phyloP scores from a whole-genome alignment of 2,797 vertebrate species.

The Prunella strophiata region DNA sequence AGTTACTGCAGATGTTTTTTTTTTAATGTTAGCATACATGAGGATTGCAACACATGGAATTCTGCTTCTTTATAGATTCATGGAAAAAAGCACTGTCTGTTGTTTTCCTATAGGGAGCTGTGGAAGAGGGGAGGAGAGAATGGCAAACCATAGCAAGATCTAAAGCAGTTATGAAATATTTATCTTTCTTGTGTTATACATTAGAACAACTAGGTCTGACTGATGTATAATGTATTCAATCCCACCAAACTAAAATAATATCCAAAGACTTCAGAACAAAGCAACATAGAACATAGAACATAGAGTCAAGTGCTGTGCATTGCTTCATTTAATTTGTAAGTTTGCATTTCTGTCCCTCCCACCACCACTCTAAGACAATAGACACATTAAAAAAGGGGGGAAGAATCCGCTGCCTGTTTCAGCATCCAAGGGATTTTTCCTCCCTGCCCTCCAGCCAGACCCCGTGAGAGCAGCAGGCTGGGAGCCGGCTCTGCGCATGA shows the following conservation, averaged over 20 bases:
- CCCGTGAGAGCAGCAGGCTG: conserved; percentile 69
- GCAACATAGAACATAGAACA: neutral
- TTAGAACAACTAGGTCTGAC: neutral
- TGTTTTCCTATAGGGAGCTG: neutral
- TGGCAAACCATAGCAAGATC: neutral
- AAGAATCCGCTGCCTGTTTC: neutral
- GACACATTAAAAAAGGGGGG: neutral
- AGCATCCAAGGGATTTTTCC: conserved; percentile 8
- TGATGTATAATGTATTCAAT: neutral
- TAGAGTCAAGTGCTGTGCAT: no score
- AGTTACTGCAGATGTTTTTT: accelerated
- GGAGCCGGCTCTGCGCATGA: conserved; percentile 83
- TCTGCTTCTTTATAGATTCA: neutral
- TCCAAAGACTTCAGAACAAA: neutral
- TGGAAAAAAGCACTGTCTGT: neutral
- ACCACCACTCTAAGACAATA: neutral
- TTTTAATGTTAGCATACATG: neutral
- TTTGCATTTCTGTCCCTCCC: neutral
- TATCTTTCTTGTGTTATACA: neutral
- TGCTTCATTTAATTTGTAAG: neutral
- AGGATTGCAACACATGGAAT: neutral
- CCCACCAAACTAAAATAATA: neutral
- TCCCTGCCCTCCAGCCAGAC: conserved; percentile 69
- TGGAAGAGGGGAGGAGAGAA: neutral
- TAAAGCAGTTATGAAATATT: conserved; percentile 40